phyloP scores from a whole-genome alignment of 2,888 invertebrate species.

The Drosophila affinis region DNA sequence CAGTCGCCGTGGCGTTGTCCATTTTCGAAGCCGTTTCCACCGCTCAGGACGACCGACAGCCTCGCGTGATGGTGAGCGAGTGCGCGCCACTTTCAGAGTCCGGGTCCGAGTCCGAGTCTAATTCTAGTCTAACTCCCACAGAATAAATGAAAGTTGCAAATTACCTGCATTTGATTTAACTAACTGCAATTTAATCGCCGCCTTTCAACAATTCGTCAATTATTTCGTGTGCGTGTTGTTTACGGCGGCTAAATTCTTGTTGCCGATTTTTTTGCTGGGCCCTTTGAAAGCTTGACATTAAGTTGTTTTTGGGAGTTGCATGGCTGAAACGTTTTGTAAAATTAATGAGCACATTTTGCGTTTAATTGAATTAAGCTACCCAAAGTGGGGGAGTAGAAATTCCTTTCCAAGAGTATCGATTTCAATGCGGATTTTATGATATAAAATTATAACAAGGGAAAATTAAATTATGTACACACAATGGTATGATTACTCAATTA shows the following conservation, averaged over 20 bases:
- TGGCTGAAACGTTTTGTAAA: conserved; percentile 57
- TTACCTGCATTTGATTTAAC: conserved; percentile 63
- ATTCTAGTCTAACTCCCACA: conserved; percentile 7
- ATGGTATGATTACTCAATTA: no score
- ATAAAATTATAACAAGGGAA: no score
- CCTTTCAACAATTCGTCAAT: conserved; percentile 44
- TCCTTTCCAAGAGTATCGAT: not conserved
- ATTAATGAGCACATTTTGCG: conserved; percentile 45
- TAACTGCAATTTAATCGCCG: conserved; percentile 57
- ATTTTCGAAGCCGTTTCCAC: conserved; percentile 24
- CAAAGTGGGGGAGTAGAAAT: not conserved
- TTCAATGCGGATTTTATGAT: no score
- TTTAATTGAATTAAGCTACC: conserved; percentile 53
- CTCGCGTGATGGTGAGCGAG: not conserved
- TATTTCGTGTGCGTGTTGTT: conserved; percentile 66
- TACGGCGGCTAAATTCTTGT: conserved; percentile 24
- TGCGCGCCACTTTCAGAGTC: not conserved
- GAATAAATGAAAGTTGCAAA: conserved; percentile 55
- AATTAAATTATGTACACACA: no score
- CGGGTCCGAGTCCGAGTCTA: not conserved
- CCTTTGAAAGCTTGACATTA: conserved; percentile 52
- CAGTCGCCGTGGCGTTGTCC: conserved; percentile 77
- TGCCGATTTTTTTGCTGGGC: conserved; percentile 9
- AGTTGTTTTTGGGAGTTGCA: conserved; percentile 43
- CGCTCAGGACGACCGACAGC: not conserved